Evolutionary conservation across 2,113 vertebrate genomes (phyloP).

Genomic region (Pseudorasbora parva): DNA sequence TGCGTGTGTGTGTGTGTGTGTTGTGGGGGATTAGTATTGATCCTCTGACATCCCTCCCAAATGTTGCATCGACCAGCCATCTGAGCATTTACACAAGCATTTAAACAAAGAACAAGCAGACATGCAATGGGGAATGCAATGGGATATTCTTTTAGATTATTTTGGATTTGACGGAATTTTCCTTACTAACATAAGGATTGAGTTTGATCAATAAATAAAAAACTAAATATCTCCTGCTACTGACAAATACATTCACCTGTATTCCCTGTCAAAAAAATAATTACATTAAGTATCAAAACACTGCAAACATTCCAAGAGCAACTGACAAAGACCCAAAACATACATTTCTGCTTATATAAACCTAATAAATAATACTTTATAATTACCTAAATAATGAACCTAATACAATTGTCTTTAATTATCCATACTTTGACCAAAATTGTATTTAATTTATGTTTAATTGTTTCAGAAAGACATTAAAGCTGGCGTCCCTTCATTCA

Average conservation of each 20-base stretch:
- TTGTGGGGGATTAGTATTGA: conserved; percentile 23
- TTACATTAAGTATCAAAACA: background rate
- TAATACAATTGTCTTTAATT: background rate
- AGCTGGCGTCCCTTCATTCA: background rate
- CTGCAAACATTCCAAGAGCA: background rate
- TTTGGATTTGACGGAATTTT: conserved; percentile 18
- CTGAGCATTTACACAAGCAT: conserved; percentile 5
- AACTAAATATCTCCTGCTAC: background rate
- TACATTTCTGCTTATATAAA: background rate
- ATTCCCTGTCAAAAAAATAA: background rate
- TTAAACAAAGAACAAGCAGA: conserved; percentile 25
- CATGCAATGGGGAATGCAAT: background rate
- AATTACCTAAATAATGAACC: background rate
- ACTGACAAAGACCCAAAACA: background rate
- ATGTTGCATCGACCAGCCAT: conserved; percentile 61
- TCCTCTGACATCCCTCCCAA: conserved; percentile 57
- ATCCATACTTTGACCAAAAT: background rate
- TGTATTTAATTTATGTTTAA: background rate
- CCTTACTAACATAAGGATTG: too few species aligned
- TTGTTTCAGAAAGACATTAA: background rate
- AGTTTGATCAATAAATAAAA: background rate
- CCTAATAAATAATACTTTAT: background rate
- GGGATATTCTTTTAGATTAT: background rate
- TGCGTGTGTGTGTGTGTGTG: background rate
- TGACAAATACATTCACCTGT: background rate